Conservation (phyloP, 2,113 vertebrate genomes). For the Benitochromis conjunctus region DNA sequence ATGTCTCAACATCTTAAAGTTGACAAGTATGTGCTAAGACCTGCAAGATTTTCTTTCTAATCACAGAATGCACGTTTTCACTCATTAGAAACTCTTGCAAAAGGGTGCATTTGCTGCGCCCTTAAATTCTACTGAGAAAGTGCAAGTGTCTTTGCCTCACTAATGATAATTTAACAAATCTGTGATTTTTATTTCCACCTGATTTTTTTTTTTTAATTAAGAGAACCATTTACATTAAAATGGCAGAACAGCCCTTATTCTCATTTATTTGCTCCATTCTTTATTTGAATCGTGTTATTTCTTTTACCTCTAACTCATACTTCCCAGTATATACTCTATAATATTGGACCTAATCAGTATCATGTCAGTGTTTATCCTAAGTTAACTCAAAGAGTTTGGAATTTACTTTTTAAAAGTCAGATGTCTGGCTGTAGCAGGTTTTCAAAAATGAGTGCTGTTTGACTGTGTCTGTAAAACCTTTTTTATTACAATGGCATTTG, state of each 20-base stretch:
- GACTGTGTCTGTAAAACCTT: not conserved
- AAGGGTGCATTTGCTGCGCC: not conserved
- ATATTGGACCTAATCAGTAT: not conserved
- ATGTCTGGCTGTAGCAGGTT: not conserved
- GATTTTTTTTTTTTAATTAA: not conserved
- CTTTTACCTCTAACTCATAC: not conserved
- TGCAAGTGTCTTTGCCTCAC: not conserved
- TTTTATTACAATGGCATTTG: not conserved
- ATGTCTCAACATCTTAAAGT: not conserved
- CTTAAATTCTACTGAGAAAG: not conserved
- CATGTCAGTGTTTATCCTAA: not conserved
- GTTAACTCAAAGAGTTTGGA: not conserved
- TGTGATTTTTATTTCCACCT: not conserved
- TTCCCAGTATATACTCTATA: not conserved
- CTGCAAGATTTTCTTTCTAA: not conserved
- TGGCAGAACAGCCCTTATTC: not conserved
- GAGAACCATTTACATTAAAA: not conserved
- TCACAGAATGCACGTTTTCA: not conserved
- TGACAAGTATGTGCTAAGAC: not conserved
- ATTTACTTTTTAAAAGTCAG: not conserved
- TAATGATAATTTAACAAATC: not conserved
- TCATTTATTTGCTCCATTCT: not conserved
- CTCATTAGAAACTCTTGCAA: not conserved
- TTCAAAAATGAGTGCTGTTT: not conserved
- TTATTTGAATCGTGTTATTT: not conserved